Evolutionary conservation across 1,140 invertebrate genomes (phyloP).

Genomic region (Papilio machaon): DNA sequence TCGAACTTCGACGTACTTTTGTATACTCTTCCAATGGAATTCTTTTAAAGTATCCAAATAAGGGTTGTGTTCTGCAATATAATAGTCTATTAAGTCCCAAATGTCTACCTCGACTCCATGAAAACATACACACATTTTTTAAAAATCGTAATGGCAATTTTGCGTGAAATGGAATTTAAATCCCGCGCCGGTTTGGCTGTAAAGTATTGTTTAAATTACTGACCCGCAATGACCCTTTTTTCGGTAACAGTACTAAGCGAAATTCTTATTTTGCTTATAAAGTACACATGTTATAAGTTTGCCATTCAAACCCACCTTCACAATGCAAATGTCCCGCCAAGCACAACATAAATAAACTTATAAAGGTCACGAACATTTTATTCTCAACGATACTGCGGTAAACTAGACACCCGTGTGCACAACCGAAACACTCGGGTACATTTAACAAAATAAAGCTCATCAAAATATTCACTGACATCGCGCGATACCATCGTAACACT

Average conservation of each 20-base stretch:
- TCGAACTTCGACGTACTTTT: slow-evolving; percentile 69
- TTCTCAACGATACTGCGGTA: slow-evolving; percentile 40
- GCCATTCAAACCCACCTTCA: slow-evolving; percentile 44
- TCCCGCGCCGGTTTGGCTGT: not conserved
- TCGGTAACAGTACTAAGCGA: not conserved
- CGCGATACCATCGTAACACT: slow-evolving; percentile 66
- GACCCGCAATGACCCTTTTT: not conserved
- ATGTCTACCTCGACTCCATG: not conserved
- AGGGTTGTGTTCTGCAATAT: slow-evolving; percentile 57
- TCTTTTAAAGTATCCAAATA: slow-evolving; percentile 57
- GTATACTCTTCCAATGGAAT: slow-evolving; percentile 58
- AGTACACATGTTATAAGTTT: not conserved
- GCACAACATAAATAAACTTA: slow-evolving; percentile 43
- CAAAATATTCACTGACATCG: slow-evolving; percentile 43
- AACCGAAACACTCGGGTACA: slow-evolving; percentile 52
- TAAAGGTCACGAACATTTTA: slow-evolving; percentile 49
- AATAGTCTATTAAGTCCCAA: not conserved
- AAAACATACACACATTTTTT: not conserved
- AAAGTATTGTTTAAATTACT: not conserved
- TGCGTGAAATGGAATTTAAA: not conserved
- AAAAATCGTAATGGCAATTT: not conserved
- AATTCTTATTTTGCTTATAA: not conserved
- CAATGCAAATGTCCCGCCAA: slow-evolving; percentile 43
- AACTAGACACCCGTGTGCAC: slow-evolving; percentile 55
- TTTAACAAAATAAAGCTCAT: slow-evolving; percentile 53